Evolutionary conservation across 2,113 vertebrate species (phyloP).

Genomic region (Chionomys nivalis): DNA sequence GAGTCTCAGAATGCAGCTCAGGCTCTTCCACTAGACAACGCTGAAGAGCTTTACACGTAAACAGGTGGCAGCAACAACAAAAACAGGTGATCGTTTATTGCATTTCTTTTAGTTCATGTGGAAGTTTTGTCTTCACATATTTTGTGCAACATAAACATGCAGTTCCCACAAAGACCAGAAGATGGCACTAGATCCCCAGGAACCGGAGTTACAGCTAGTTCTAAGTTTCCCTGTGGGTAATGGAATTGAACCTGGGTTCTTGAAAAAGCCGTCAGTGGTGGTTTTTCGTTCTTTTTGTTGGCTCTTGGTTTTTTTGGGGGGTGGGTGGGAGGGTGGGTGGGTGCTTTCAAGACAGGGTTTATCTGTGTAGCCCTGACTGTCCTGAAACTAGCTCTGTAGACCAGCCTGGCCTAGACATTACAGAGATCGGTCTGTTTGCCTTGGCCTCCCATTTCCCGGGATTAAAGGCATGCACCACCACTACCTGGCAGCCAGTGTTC

Average conservation of each 20-base stretch:
- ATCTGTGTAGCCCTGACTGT: no score
- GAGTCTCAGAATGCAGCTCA: background rate
- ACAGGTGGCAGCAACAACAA: background rate
- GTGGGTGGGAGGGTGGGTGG: accelerated
- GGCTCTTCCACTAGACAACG: background rate
- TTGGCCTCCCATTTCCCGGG: no score
- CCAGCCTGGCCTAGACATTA: no score
- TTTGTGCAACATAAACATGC: background rate
- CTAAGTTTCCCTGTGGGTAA: background rate
- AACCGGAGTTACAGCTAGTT: background rate
- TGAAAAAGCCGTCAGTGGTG: background rate
- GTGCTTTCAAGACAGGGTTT: no score
- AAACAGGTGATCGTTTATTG: background rate
- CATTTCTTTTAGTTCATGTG: background rate
- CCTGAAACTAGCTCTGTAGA: no score
- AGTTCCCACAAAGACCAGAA: background rate
- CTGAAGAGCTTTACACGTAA: background rate
- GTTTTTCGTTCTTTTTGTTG: no score
- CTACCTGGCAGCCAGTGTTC: background rate
- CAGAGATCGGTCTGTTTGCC: no score
- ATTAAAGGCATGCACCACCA: no score
- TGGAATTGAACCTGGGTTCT: background rate
- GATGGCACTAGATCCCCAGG: background rate
- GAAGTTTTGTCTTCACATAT: background rate
- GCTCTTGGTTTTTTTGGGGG: no score